Evolutionary conservation across 2,113 vertebrate genomes (phyloP).

Genomic region (Rhinogobius similis): DNA sequence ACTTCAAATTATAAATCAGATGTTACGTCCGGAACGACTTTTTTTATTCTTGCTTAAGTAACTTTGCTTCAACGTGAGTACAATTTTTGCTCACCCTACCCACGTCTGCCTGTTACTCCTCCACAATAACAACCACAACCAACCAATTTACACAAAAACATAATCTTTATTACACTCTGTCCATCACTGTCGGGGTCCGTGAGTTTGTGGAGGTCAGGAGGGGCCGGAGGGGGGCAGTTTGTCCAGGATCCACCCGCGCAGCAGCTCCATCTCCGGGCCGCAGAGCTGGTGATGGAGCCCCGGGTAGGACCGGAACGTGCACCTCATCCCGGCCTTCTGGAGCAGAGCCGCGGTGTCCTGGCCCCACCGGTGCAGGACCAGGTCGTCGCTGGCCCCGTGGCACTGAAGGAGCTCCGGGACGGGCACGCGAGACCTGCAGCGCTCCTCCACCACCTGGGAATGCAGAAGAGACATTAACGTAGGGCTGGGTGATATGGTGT

Average conservation of each 20-base stretch:
- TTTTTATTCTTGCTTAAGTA: too few species aligned
- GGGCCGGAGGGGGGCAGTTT: slow-evolving; percentile 78
- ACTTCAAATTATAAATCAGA: too few species aligned
- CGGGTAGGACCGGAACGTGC: slow-evolving; percentile 80
- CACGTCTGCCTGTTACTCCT: too few species aligned
- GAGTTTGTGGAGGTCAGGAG: not conserved
- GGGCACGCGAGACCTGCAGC: slow-evolving; percentile 1
- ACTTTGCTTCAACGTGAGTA: too few species aligned
- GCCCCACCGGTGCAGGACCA: slow-evolving; percentile 86
- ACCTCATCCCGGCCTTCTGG: slow-evolving; percentile 77
- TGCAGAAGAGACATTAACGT: too few species aligned
- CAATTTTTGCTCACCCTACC: too few species aligned
- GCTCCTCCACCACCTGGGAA: slow-evolving; percentile 75
- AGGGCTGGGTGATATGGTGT: too few species aligned
- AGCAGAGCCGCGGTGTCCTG: slow-evolving; percentile 81
- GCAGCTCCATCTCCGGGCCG: slow-evolving; percentile 78
- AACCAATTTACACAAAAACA: not conserved
- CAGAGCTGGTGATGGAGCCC: slow-evolving; percentile 83
- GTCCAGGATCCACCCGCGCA: slow-evolving; percentile 83
- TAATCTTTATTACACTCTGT: not conserved
- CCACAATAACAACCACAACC: too few species aligned
- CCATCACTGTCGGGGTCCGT: not conserved
- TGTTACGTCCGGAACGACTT: too few species aligned
- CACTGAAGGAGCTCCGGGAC: slow-evolving; percentile 88
- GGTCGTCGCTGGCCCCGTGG: slow-evolving; percentile 83